Base-by-base conservation (phyloP, 2,888 invertebrate species). In the Drosophila imparisetae region DNA sequence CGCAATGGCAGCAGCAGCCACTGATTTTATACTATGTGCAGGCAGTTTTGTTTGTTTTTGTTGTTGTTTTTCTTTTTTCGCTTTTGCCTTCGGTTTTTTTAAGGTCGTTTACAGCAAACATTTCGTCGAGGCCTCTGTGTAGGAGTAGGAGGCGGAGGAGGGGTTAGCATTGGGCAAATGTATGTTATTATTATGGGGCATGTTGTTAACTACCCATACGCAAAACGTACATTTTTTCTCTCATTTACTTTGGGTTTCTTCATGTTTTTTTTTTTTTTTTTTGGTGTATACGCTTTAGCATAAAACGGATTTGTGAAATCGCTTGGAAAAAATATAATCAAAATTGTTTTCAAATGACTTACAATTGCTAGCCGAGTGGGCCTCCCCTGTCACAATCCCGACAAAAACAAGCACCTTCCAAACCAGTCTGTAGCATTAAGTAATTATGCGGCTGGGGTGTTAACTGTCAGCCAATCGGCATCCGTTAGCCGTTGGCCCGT, bases 261-360 rank as follows among this genome's bases (percentile, higher is more conserved):
- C 24, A 34, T 32, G 2, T 32, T 59, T 45, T 54, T 18, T 27
- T 50, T 48, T 38, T n/a, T 38, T 13, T 53, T 42, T 55, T 40
- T 21, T 50, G 34, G 27, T 29, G 55, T 60, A 36, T 57, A 66
- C 40, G 78, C 62, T 64, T 77, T 73, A 75, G 79, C 85, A 90
- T 89, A 84, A 87, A 81, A 82, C 81, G 82, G 83, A 88, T 91
- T 91, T 91, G 87, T 84, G 87, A 90, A 91, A 91, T 91, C 90
- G 91, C 66, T 91, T 83, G 90, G 91, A 91, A 91, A 90, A 88
- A 91, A 90, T 83, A 90, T 85, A 91, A 90, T 89, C 90, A 87
- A 89, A 88, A 90, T 89, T 90, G 90, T 86, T 90, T 90, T 87
- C 87, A 78, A 89, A 90, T 90, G 89, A 83, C 86, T 87, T 81